These are phyloP conservation scores for Ochropleura leucogaster DNA, from an alignment of 2,888 invertebrate genomes.

Conservation along the genomic window DNA sequence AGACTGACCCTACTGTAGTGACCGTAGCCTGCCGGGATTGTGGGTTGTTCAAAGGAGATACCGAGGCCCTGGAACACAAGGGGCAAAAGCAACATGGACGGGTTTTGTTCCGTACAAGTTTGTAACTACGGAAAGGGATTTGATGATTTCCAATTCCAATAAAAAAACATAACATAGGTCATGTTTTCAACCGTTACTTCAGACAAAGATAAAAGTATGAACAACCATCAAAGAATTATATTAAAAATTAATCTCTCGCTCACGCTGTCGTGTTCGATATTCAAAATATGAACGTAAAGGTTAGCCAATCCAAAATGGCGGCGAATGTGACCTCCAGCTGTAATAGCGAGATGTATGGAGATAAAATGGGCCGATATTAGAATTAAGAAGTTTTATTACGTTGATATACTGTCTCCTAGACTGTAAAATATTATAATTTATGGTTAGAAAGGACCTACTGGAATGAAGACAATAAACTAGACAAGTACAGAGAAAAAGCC, in stretches of 20 bases:
- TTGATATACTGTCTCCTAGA: conserved; percentile 3
- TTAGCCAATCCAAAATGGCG: conserved; percentile 58
- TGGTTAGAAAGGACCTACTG: not conserved
- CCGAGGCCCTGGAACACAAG: too few relatives aligned
- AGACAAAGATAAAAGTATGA: not conserved
- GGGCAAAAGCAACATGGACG: too few relatives aligned
- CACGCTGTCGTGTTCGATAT: conserved; percentile 9
- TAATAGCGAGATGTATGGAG: conserved; percentile 50
- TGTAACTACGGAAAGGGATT: too few relatives aligned
- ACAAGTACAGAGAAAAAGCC: not conserved
- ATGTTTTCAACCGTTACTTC: not conserved
- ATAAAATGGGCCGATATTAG: conserved; percentile 27
- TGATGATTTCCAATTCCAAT: too few relatives aligned
- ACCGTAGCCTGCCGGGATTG: too few relatives aligned
- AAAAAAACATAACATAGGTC: not conserved
- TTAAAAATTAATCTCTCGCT: conserved; percentile 7
- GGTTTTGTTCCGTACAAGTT: too few relatives aligned
- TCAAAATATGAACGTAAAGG: conserved; percentile 47
- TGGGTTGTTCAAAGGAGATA: too few relatives aligned
- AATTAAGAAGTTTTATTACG: conserved; percentile 14
- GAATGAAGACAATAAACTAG: not conserved
- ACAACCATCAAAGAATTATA: not conserved
- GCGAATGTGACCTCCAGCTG: conserved; percentile 44
- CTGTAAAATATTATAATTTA: not conserved
- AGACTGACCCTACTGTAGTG: too few relatives aligned